phyloP scores from a whole-genome alignment of 2,113 vertebrate genomes.

The Sialia sialis region DNA sequence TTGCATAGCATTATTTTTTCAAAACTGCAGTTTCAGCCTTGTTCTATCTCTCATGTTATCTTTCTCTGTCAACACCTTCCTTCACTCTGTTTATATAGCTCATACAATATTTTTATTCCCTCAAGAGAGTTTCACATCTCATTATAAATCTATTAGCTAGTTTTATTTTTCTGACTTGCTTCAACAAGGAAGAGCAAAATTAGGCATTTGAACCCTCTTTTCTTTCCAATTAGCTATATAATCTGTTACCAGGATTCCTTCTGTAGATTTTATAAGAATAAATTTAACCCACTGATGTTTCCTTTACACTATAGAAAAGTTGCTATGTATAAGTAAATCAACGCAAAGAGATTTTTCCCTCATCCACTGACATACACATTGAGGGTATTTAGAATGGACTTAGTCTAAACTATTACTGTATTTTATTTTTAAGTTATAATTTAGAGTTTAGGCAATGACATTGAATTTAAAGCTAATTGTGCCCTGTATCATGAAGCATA shows the following conservation, averaged over 20 bases:
- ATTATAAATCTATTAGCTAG: neutral
- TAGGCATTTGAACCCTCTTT: neutral
- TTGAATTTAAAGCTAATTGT: neutral
- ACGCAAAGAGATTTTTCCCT: neutral
- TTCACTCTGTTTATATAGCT: neutral
- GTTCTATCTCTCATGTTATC: neutral
- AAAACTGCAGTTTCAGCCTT: neutral
- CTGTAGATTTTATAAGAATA: neutral
- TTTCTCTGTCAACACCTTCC: neutral
- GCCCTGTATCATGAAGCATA: neutral
- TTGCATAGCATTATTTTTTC: neutral
- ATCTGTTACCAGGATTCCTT: neutral
- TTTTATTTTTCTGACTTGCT: constrained; percentile 3
- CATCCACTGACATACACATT: neutral
- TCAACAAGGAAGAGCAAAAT: neutral
- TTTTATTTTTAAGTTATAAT: neutral
- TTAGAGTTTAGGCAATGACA: neutral
- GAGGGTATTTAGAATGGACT: neutral
- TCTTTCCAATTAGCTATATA: neutral
- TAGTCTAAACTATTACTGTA: neutral
- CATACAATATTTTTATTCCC: constrained; percentile 15
- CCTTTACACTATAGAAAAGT: neutral
- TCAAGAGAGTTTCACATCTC: neutral
- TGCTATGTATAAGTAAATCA: neutral
- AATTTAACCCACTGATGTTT: neutral